Evolutionary conservation across 2,113 vertebrate genomes (phyloP).

Genomic region (Colius striatus): DNA sequence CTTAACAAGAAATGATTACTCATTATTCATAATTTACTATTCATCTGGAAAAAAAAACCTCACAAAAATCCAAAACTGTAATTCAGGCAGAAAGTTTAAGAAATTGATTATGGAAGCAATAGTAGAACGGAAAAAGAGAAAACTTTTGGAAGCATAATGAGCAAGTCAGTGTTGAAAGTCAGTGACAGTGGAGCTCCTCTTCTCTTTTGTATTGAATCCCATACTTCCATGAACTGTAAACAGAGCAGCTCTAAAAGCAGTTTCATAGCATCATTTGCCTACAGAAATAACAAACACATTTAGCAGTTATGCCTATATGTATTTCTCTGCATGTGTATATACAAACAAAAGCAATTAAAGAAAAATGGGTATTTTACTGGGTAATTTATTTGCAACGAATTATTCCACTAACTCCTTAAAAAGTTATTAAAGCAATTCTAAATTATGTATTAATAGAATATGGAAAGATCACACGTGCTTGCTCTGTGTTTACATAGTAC

Average conservation of each 20-base stretch:
- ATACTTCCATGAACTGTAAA: neutral
- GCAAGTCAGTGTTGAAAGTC: neutral
- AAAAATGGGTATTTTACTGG: neutral
- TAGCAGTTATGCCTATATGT: neutral
- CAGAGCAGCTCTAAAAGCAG: neutral
- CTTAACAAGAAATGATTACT: neutral
- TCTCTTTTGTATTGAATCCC: neutral
- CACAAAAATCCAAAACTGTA: neutral
- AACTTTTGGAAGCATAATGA: neutral
- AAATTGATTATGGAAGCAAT: neutral
- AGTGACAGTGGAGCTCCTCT: neutral
- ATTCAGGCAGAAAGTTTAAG: neutral
- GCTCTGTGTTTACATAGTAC: neutral
- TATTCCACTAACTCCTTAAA: neutral
- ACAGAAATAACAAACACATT: neutral
- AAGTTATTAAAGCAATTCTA: neutral
- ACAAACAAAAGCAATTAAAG: neutral
- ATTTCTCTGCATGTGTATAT: neutral
- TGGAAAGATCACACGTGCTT: neutral
- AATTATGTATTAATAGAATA: conserved; percentile 34
- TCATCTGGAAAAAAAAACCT: neutral
- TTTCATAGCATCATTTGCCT: neutral
- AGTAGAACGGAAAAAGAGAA: neutral
- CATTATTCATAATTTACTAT: neutral
- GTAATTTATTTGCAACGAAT: neutral